A percentile compares a stretch with the other conserved stretches of the same genome.
These are phyloP conservation scores for Spea multiplicata DNA, from an alignment of 2,113 vertebrate species.

Conservation along the genomic window DNA sequence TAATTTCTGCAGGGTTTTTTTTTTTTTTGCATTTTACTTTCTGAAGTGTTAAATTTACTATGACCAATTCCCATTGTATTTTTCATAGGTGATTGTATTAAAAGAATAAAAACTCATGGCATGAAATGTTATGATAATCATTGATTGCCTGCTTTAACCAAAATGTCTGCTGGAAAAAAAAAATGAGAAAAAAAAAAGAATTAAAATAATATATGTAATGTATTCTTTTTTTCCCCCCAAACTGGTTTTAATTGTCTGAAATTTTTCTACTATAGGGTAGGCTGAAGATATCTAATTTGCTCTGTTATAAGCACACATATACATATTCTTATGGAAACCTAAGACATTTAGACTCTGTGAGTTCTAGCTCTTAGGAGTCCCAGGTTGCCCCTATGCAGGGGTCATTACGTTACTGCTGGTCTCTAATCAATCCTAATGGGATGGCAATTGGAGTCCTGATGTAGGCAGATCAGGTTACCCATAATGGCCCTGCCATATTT, in stretches of 20 bases:
- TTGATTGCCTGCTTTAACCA: neutral
- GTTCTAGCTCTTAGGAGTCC: slow-evolving; percentile 71
- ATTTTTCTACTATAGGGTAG: too few species aligned
- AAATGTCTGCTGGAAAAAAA: neutral
- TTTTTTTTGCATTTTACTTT: slow-evolving; percentile 31
- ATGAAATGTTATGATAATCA: neutral
- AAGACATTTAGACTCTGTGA: slow-evolving; percentile 53
- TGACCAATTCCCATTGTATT: slow-evolving; percentile 18
- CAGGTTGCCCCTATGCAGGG: slow-evolving; percentile 75
- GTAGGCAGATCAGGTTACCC: slow-evolving; percentile 94
- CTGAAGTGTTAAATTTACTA: slow-evolving; percentile 38
- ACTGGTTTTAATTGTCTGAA: too few species aligned
- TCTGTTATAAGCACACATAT: slow-evolving; percentile 61
- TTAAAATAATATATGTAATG: too few species aligned
- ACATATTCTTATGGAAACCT: slow-evolving; percentile 55
- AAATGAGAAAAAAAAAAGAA: too few species aligned
- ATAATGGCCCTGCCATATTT: slow-evolving; percentile 99
- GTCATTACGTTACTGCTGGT: slow-evolving; percentile 83
- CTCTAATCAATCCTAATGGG: slow-evolving; percentile 92
- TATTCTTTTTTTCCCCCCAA: too few species aligned
- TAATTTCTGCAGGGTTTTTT: slow-evolving; percentile 20
- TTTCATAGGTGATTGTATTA: too few species aligned
- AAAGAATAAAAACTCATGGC: neutral
- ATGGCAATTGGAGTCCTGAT: slow-evolving; percentile 98
- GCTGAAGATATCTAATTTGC: slow-evolving; percentile 45